Conservation (phyloP, 2,113 vertebrate species). For the Uria aalge region DNA sequence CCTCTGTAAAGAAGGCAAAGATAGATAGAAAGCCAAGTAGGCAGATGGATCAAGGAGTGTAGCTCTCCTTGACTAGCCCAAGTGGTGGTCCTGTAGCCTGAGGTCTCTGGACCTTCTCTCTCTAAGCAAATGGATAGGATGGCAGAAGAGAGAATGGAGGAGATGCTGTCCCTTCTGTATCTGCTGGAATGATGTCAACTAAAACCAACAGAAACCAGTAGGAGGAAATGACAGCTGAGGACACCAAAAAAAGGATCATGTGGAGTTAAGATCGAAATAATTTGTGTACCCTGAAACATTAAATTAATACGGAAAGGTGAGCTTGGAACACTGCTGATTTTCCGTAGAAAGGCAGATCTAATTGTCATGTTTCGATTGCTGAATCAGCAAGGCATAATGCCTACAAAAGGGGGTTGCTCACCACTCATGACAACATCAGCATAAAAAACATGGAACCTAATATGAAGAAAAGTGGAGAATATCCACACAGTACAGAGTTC, state of each 20-base stretch:
- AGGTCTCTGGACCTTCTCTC: neutral
- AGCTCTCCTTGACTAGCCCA: neutral
- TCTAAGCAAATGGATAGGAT: neutral
- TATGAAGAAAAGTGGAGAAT: neutral
- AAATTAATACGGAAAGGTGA: neutral
- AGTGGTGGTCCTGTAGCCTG: neutral
- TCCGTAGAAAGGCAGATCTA: neutral
- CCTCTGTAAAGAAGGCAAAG: neutral
- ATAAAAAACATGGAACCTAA: neutral
- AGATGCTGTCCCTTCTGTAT: neutral
- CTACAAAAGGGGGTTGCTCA: neutral
- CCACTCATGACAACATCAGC: neutral
- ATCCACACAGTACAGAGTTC: neutral
- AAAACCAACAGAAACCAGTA: neutral
- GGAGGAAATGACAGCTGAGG: neutral
- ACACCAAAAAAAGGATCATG: neutral
- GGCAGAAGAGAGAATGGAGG: neutral
- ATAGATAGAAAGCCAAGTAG: neutral
- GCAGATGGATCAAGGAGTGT: neutral
- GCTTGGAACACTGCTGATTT: neutral
- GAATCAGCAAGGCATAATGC: neutral
- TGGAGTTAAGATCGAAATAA: neutral
- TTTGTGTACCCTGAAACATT: neutral
- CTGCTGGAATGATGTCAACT: neutral
- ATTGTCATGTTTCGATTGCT: neutral